Conservation (phyloP, 2,797 vertebrate species). For the Spea hammondii region DNA sequence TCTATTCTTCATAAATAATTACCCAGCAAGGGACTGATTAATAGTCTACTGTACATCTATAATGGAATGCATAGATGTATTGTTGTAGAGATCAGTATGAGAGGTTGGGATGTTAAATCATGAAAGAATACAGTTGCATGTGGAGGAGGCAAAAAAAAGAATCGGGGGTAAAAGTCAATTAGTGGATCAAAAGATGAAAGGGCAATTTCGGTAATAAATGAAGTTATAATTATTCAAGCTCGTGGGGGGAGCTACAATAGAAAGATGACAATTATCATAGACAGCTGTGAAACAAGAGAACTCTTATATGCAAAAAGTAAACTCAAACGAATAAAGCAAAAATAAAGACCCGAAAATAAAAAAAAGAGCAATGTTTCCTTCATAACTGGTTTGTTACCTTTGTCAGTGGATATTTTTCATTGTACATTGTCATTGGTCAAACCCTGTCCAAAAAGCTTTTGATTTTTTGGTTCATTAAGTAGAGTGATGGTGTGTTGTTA, state of each 20-base stretch:
- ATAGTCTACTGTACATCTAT: constrained; percentile 70
- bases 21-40: constrained; percentile 67
- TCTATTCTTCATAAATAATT: constrained; percentile 64
- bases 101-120: constrained; percentile 63
- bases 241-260: not conserved
- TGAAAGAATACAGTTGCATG: constrained; percentile 63
- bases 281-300: constrained; percentile 17
- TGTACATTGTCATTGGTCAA: not conserved
- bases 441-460: constrained; percentile 25
- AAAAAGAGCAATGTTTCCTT: not conserved
- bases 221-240: constrained; percentile 50
- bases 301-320: not conserved
- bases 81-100: constrained; percentile 66
- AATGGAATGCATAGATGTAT: constrained; percentile 65
- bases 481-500: constrained; percentile 40
- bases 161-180: constrained; percentile 58
- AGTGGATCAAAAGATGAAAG: constrained; percentile 57
- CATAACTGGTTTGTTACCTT: not conserved
- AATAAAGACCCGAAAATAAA: not conserved
- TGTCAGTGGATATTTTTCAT: constrained; percentile 3
- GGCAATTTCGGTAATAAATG: constrained; percentile 50
- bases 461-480: constrained; percentile 45
- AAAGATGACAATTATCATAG: constrained; percentile 46
- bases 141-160: constrained; percentile 50
- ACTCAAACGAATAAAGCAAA: constrained; percentile 1